These are phyloP conservation scores for Mimumesa dahlbomi DNA, from an alignment of 2,888 invertebrate species.

Conservation along the genomic window DNA sequence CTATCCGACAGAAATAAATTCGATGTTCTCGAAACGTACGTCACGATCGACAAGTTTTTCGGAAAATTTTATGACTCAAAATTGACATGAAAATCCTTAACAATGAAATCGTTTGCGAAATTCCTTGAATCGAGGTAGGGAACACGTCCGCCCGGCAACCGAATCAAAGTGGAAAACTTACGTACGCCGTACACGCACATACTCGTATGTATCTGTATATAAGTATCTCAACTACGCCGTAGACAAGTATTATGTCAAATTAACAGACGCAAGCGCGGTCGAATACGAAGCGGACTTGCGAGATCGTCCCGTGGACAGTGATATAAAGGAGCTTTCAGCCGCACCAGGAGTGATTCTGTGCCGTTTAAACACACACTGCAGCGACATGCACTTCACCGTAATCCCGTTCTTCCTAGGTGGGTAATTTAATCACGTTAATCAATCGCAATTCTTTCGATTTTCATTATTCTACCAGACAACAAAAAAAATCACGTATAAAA, in stretches of 20 bases:
- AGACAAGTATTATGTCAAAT: conserved; percentile 13
- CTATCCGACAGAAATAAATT: too few relatives aligned
- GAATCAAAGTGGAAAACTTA: not conserved
- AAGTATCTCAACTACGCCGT: not conserved
- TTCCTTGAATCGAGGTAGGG: not conserved
- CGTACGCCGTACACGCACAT: not conserved
- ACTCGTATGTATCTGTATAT: not conserved
- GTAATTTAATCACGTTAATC: conserved; percentile 41
- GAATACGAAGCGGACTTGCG: conserved; percentile 10
- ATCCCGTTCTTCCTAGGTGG: conserved; percentile 63
- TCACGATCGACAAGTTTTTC: too few relatives aligned
- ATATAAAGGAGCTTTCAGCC: conserved; percentile 60
- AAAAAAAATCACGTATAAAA: too few relatives aligned
- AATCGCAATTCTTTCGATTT: too few relatives aligned
- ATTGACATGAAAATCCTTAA: too few relatives aligned
- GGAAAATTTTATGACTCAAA: too few relatives aligned
- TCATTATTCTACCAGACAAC: too few relatives aligned
- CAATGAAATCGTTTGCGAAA: not conserved
- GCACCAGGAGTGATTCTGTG: conserved; percentile 55
- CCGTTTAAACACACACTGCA: conserved; percentile 39
- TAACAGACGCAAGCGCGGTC: conserved; percentile 22
- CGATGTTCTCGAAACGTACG: too few relatives aligned
- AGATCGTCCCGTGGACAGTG: conserved; percentile 39
- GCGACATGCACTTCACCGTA: conserved; percentile 55
- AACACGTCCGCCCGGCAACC: not conserved